Base-by-base conservation (phyloP, 2,113 vertebrate species). In the Athene cunicularia region DNA sequence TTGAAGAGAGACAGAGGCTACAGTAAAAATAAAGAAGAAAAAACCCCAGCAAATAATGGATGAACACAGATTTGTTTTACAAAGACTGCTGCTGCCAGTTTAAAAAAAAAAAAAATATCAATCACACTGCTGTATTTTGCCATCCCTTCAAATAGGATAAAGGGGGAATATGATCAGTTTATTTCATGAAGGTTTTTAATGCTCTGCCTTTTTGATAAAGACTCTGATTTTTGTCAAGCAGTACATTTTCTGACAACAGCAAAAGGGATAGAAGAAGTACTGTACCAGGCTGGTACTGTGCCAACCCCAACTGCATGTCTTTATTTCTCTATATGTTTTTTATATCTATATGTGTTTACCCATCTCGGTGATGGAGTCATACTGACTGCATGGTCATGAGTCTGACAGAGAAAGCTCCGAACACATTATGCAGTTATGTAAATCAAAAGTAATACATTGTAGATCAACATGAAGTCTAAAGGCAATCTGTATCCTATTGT, bases 161-260 rank as follows among this genome's bases (percentile, higher is more conserved):
- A 68, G 39, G 39, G 11, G 45, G 79, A 59, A 62, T 83, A 93
- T 15, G 74, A 49, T 35, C 35, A 83, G 8, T 84, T 86, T 88
- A 64, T 94, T 95, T 96, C 58, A 82, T 64, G 53, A 58, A 72
- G 23, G 14, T 83, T 90, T 90, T 96, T 63, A 64, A 45, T 91
- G 71, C 70, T 91, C 52, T 90, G 91, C 27, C 20, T 88, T 95
- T 93, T 94, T 45, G 43, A 45, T 96, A 95, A 83, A 47, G 71
- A 35, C 7, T n/a, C n/a, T 32, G 49, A 39, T 9, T 59, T 70
- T 63, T 77, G 47, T 58, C 8, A 50, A 58, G 27, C 8, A 39
- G 35, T 50, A 60, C 2, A 2, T 90, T 80, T 88, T 75, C 39
- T 72, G 75, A 43, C 4, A 58, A 22, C 2, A 39, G 21, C 21